Evolutionary conservation across 2,113 vertebrate genomes (phyloP).

Genomic region (Seriola dumerili): DNA sequence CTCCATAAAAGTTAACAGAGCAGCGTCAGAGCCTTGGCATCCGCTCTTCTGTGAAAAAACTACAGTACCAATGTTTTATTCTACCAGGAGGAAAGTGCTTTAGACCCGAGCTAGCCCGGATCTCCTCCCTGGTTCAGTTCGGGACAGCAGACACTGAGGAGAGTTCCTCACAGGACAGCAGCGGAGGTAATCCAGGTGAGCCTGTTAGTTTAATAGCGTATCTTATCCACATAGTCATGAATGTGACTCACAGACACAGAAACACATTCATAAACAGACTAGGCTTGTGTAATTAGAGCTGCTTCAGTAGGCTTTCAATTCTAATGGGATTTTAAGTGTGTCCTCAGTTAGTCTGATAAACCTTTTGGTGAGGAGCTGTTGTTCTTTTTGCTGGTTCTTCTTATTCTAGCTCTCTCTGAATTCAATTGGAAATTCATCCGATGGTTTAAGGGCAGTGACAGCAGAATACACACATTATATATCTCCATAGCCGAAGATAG

Average conservation of each 20-base stretch:
- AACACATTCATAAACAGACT: slow-evolving; percentile 19
- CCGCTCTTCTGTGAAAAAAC: neutral
- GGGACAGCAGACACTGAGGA: neutral
- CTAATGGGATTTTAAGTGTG: slow-evolving; percentile 56
- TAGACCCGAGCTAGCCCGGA: neutral
- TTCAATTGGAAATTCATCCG: neutral
- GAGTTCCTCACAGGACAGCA: neutral
- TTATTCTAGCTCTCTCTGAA: neutral
- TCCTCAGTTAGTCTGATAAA: slow-evolving; percentile 43
- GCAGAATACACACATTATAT: too few relatives aligned
- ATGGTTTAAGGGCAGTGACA: neutral
- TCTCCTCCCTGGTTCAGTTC: slow-evolving; percentile 20
- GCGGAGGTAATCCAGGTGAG: slow-evolving; percentile 20
- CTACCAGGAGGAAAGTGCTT: neutral
- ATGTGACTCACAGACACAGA: slow-evolving; percentile 16
- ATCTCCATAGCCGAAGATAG: too few relatives aligned
- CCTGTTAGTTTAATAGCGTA: neutral
- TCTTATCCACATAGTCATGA: slow-evolving; percentile 14
- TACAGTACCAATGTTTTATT: slow-evolving; percentile 11
- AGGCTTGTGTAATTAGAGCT: slow-evolving; percentile 36
- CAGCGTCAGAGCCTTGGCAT: neutral
- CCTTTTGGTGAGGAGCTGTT: slow-evolving; percentile 14
- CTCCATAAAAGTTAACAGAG: slow-evolving; percentile 21
- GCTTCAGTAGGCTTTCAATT: slow-evolving; percentile 27
- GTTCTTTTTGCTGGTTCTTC: neutral